Evolutionary conservation across 1,140 invertebrate genomes (phyloP).

Genomic region (Monochamus saltuarius): DNA sequence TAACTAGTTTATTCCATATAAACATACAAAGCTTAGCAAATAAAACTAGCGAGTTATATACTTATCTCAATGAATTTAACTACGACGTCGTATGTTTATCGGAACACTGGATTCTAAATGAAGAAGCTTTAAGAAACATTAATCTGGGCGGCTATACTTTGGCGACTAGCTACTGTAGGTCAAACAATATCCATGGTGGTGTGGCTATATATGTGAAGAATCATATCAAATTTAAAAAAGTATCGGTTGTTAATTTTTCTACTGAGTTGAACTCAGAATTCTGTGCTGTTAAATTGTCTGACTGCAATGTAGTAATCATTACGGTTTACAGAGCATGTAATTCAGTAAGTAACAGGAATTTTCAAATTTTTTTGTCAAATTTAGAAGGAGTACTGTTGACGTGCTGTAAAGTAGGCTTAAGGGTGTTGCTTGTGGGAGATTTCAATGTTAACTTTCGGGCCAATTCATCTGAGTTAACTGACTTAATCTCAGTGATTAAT

Average conservation of each 20-base stretch:
- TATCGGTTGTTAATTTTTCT: not conserved
- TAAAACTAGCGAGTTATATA: not conserved
- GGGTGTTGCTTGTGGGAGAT: not conserved
- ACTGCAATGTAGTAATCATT: not conserved
- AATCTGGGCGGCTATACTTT: not conserved
- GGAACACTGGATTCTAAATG: not conserved
- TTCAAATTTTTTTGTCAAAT: not conserved
- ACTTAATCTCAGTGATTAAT: not conserved
- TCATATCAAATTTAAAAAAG: not conserved
- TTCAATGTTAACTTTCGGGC: constrained; percentile 3
- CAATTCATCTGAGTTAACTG: not conserved
- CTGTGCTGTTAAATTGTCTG: not conserved
- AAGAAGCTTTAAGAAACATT: not conserved
- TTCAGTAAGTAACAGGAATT: not conserved
- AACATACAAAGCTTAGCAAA: constrained; percentile 1
- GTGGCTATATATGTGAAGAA: constrained; percentile 5
- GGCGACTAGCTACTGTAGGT: not conserved
- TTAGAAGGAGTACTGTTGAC: not conserved
- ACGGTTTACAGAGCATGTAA: not conserved
- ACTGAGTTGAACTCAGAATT: not conserved
- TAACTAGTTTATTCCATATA: constrained; percentile 1
- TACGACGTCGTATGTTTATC: constrained; percentile 1
- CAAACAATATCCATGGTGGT: not conserved
- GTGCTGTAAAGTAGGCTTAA: not conserved
- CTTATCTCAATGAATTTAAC: not conserved